These are phyloP conservation scores for Orcinus orca DNA, from an alignment of 2,113 vertebrate species.

Conservation along the genomic window DNA sequence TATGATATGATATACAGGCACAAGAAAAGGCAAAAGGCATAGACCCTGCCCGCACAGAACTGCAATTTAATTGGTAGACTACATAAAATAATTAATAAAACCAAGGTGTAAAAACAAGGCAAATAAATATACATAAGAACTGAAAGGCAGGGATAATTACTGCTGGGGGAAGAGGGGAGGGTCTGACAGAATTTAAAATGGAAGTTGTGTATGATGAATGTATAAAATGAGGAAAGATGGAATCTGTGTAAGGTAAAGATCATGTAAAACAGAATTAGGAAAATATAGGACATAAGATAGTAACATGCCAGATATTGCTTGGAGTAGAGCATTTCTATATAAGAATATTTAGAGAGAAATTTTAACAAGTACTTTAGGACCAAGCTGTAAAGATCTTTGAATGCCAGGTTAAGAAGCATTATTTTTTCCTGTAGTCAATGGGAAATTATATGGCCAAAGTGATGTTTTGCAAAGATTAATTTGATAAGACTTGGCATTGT, in stretches of 20 bases:
- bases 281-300: not conserved
- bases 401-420: not conserved
- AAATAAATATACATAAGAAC: not conserved
- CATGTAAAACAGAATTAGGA: not conserved
- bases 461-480: not conserved
- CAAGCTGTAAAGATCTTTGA: not conserved
- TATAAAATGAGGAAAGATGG: not conserved
- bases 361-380: not conserved
- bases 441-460: not conserved
- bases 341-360: not conserved
- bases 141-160: not conserved
- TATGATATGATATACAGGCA: not conserved
- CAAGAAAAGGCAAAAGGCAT: not conserved
- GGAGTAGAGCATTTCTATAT: not conserved
- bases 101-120: not conserved
- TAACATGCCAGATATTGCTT: not conserved
- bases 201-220: not conserved
- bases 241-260: not conserved
- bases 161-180: not conserved
- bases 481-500: not conserved
- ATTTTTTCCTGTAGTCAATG: not conserved
- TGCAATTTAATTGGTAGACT: not conserved
- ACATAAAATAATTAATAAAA: conserved; percentile 7
- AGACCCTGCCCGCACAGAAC: not conserved
- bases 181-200: not conserved